phyloP scores from a whole-genome alignment of 1,140 invertebrate species.

The Drosophila pachea region DNA sequence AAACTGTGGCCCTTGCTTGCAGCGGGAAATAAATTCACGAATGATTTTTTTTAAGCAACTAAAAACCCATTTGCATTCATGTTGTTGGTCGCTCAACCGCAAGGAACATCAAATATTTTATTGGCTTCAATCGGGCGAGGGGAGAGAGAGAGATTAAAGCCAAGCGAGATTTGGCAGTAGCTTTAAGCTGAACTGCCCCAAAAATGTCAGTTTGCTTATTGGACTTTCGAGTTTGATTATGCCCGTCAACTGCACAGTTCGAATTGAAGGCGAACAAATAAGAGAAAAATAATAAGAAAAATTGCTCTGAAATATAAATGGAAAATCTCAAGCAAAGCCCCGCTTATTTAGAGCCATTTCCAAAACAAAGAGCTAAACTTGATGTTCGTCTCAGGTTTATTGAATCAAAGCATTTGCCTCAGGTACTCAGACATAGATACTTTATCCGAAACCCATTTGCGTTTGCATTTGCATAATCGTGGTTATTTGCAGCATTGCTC shows the following conservation, averaged over 20 bases:
- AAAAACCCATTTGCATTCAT: too few relatives aligned
- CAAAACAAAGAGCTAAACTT: not conserved
- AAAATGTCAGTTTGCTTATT: not conserved
- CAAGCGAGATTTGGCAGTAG: too few relatives aligned
- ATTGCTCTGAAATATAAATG: too few relatives aligned
- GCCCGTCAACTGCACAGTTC: conserved; percentile 7
- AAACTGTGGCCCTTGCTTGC: conserved; percentile 11
- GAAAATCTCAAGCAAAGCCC: too few relatives aligned
- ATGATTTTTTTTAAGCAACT: too few relatives aligned
- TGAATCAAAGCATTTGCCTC: conserved; percentile 6
- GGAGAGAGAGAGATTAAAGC: too few relatives aligned
- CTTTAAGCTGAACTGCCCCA: not conserved
- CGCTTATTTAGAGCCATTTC: too few relatives aligned
- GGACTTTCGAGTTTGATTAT: not conserved
- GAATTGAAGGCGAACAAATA: not conserved
- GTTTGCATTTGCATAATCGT: too few relatives aligned
- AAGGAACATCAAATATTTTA: conserved; percentile 1
- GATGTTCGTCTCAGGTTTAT: conserved; percentile 5
- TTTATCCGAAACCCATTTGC: conserved; percentile 3
- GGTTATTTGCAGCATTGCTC: conserved; percentile 62
- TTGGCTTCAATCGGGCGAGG: not conserved
- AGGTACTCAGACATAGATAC: too few relatives aligned
- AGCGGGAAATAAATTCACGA: not conserved
- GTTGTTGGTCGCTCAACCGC: too few relatives aligned
- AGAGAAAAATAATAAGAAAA: too few relatives aligned